Evolutionary conservation across 2,113 vertebrate genomes (phyloP), one percentile per base, ranked within the genome.

Genomic region (Hemicordylus capensis): DNA sequence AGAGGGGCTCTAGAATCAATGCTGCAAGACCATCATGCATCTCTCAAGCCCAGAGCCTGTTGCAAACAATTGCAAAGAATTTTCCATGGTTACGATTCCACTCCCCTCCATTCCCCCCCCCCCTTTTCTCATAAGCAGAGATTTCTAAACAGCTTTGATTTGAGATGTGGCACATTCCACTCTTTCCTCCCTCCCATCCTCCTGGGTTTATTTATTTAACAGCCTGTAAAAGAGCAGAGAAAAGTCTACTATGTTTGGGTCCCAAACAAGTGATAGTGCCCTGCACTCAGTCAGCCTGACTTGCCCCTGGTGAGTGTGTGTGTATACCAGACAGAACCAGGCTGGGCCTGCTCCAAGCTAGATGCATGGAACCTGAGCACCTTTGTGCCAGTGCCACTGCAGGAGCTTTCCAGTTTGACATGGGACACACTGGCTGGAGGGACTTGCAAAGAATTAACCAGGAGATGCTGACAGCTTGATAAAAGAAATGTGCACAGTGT

Each of bases 51-150:
- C n/a, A 15, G 77, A 90, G 89, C 75, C 86, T 87, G 86, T 86
- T 89, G 93, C 90, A n/a, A n/a, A n/a, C n/a, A 80, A 92, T 82
- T 86, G 91, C 87, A 89, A 91, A 94, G 93, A 95, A 90, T 93
- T 95, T 92, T 92, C 76, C 44, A 37, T 89, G 94, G 94, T 94
- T 79, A 80, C 84, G n/a, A 31, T 80, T 92, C 86, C 42, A 24
- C 88, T 63, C 90, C 88, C 89, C 75, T 56, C 81, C 72, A n/a
- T 8, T 11, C 6, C 59, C 80, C 24, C 37, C 44, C 9, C 82
- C 48, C 44, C 89, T 89, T 89, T 88, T 86, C 90, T 93, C 91
- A 93, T 95, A 94, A 94, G 87, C 85, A 78, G 74, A 79, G 76
- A 91, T 94, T 94, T 92, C 93, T 93, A 93, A 95, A 94, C 85